Conservation (phyloP, 2,888 invertebrate species). For the Leptinotarsa tumamoca region DNA sequence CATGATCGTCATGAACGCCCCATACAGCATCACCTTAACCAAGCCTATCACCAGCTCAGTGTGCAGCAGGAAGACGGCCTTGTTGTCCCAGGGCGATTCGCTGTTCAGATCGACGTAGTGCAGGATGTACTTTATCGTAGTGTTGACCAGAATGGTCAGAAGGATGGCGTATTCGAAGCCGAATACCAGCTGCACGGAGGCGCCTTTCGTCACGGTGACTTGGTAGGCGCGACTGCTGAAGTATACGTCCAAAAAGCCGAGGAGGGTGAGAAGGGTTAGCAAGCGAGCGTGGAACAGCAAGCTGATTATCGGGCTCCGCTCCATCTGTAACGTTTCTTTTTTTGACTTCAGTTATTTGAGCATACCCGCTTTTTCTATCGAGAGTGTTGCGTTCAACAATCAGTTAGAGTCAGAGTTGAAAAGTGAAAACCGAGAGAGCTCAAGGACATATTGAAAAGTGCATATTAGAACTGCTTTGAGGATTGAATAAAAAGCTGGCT, state of each 20-base stretch:
- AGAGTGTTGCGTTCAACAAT: too few relatives aligned
- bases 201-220: slow-evolving; percentile 91
- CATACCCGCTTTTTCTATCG: too few relatives aligned
- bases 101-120: slow-evolving; percentile 91
- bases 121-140: slow-evolving; percentile 89
- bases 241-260: slow-evolving; percentile 88
- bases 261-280: slow-evolving; percentile 81
- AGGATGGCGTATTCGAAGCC: slow-evolving; percentile 99
- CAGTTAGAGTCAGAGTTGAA: too few relatives aligned
- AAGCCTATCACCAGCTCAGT: slow-evolving; percentile 95
- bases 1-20: slow-evolving; percentile 96
- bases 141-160: slow-evolving; percentile 91
- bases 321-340: slow-evolving; percentile 81
- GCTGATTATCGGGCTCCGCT: slow-evolving; percentile 96
- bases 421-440: too few relatives aligned
- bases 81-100: slow-evolving; percentile 99
- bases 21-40: slow-evolving; percentile 81
- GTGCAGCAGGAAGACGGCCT: slow-evolving; percentile 96
- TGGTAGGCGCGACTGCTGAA: slow-evolving; percentile 95
- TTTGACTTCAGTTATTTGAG: too few relatives aligned
- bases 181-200: slow-evolving; percentile 98
- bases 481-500: too few relatives aligned
- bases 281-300: slow-evolving; percentile 94
- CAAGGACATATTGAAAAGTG: too few relatives aligned
- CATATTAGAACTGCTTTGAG: too few relatives aligned